Evolutionary conservation across 2,797 vertebrate species (phyloP), one percentile per base, ranked within the genome.

Genomic region (Tapera naevia): DNA sequence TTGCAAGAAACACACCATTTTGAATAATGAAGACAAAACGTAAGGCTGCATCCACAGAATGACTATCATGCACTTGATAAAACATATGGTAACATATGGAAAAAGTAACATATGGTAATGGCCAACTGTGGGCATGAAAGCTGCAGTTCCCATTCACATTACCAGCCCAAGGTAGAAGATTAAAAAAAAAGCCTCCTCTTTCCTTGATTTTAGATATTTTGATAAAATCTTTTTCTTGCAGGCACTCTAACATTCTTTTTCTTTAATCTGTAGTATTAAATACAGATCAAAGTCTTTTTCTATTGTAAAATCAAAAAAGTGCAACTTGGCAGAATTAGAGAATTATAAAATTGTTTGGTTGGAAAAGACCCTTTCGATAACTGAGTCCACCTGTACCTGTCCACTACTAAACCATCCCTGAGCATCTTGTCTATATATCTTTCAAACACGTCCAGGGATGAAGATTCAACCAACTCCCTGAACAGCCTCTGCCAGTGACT

Each of bases 41-140:
- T 73, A 74, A 60, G 21, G 43, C 57, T 92, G 39, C n/a, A 53
- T 86, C 69, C 74, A 39, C 45, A 86, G 80, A 65, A 91, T 84
- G 73, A 76, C 41, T 83, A 70, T 39, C 23, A 39, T 57, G 45
- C 25, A 67, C 86, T 86, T 86, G 41, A 93, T 53, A 71, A 89
- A 91, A 60, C 39, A 65, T 75, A 89, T 28, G 51, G 65, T 25
- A 91, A 75, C 73, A 71, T 71, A 88, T 28, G 58, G 58, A n/a
- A 86, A 86, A 93, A 58, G 51, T 82, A 86, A 82, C 62, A 91
- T 82, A 91, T 24, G 66, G 84, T 39, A 51, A 80, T 87, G 43
- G 54, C 64, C 10, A 7, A 83, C 37, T 79, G 43, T 72, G 35
- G 66, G 56, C 58, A 62, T 48, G 39, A 84, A 94, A 94, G 56